Percentiles rank a stretch among this genome's conserved stretches.
These are phyloP conservation scores for Oreochromis spilurus DNA, from an alignment of 2,113 vertebrate species.

Conservation along the genomic window DNA sequence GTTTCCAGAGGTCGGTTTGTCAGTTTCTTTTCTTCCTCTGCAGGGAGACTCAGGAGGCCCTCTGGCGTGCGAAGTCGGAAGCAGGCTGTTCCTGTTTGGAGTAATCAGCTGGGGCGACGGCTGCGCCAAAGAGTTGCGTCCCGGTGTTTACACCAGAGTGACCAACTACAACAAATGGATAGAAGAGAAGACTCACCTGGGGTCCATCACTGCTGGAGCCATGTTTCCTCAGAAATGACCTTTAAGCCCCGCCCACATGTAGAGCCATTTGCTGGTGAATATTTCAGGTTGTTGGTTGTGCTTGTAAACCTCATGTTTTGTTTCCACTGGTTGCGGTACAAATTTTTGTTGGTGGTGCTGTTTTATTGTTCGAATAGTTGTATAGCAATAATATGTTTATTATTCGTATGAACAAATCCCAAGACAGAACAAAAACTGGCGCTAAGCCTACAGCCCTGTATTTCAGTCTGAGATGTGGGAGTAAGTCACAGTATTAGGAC, in stretches of 20 bases:
- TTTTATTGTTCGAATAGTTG: neutral
- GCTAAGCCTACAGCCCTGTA: fast-evolving
- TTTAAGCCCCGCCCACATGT: neutral
- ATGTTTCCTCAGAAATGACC: constrained; percentile 35
- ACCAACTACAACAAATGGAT: constrained; percentile 72
- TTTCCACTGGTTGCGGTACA: neutral
- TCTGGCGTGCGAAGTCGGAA: constrained; percentile 48
- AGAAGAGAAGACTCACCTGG: constrained; percentile 36
- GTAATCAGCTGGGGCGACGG: constrained; percentile 73
- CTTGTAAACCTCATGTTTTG: neutral
- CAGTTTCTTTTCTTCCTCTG: fast-evolving
- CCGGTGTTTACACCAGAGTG: constrained; percentile 70
- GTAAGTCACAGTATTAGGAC: neutral
- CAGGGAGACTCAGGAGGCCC: constrained; percentile 74
- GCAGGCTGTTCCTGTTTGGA: constrained; percentile 63
- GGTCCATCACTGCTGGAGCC: neutral
- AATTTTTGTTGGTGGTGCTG: neutral
- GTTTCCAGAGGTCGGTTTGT: fast-evolving
- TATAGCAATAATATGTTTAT: neutral
- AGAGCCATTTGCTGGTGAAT: neutral
- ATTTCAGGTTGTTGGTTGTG: neutral
- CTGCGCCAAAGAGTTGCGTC: constrained; percentile 52
- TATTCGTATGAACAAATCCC: fast-evolving
- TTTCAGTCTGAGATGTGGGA: fast-evolving
- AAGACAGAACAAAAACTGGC: neutral